A percentile compares a stretch with the other conserved stretches of the same genome.
Conservation (phyloP, 2,797 vertebrate species). For the Tragopan temminckii region DNA sequence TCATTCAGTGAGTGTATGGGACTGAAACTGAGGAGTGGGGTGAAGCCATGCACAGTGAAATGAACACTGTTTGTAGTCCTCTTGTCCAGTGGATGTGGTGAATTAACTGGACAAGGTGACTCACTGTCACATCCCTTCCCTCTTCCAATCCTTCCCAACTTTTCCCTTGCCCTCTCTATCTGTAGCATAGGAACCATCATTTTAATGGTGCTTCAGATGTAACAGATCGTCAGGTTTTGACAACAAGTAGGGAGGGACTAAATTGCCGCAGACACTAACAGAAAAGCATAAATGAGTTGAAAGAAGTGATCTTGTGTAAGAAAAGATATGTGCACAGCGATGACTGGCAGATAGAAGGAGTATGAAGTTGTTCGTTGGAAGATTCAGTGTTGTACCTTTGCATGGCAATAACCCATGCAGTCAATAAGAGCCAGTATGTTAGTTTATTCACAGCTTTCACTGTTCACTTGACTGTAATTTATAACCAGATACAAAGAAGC, state of each 20-base stretch:
- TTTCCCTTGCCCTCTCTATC: background rate
- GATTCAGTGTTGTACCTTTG: background rate
- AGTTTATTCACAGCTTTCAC: background rate
- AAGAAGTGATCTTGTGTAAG: background rate
- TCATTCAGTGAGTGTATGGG: background rate
- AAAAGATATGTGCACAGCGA: background rate
- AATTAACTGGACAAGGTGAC: background rate
- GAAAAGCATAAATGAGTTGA: background rate
- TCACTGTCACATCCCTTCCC: background rate
- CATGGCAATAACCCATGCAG: background rate
- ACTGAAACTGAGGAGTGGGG: background rate
- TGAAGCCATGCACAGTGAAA: background rate
- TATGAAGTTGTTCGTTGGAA: background rate
- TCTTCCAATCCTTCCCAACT: background rate
- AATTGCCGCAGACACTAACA: background rate
- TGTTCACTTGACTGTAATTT: background rate
- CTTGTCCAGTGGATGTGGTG: background rate
- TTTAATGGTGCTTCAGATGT: background rate
- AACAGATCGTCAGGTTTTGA: background rate
- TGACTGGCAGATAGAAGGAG: background rate
- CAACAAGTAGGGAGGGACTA: background rate
- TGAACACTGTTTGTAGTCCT: background rate
- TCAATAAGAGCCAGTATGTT: background rate
- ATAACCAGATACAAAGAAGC: background rate
- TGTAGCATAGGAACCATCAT: background rate